A percentile compares a stretch with the other conserved stretches of the same genome.
phyloP scores from a whole-genome alignment of 2,797 vertebrate genomes.

The Babyrousa celebensis region DNA sequence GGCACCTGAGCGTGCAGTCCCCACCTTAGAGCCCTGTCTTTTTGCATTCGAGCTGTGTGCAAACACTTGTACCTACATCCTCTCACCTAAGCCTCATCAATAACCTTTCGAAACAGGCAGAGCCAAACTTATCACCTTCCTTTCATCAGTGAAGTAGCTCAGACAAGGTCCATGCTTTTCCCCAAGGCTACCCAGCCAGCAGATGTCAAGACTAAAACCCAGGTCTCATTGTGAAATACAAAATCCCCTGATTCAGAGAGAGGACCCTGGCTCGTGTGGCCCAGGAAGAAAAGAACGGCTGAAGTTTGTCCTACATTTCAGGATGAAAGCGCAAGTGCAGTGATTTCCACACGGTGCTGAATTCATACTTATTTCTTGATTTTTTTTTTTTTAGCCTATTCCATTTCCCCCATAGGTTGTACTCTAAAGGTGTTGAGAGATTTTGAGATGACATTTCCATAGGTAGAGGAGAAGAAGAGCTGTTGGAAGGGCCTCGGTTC shows the following conservation, averaged over 20 bases:
- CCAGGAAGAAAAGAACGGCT: background rate
- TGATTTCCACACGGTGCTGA: background rate
- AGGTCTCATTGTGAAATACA: background rate
- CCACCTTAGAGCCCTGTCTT: rapidly evolving
- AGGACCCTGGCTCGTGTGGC: background rate
- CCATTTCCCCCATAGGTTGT: background rate
- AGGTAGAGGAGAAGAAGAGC: background rate
- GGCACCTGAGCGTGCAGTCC: background rate
- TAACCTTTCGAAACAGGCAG: background rate
- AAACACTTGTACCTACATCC: rapidly evolving
- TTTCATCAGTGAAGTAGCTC: background rate
- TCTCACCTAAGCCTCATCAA: background rate
- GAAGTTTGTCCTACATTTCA: background rate
- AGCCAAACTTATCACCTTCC: rapidly evolving
- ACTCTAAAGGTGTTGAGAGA: background rate
- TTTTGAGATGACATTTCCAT: background rate
- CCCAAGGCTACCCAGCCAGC: background rate
- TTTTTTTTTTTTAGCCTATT: background rate
- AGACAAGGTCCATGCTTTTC: background rate
- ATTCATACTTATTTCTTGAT: background rate
- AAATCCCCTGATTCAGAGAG: background rate
- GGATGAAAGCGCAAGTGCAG: background rate
- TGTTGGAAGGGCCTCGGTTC: background rate
- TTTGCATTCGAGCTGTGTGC: background rate
- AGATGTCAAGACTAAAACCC: background rate